A percentile compares a stretch with the other conserved stretches of the same genome.
phyloP scores from a whole-genome alignment of 2,113 vertebrate species.

The Rhea pennata region DNA sequence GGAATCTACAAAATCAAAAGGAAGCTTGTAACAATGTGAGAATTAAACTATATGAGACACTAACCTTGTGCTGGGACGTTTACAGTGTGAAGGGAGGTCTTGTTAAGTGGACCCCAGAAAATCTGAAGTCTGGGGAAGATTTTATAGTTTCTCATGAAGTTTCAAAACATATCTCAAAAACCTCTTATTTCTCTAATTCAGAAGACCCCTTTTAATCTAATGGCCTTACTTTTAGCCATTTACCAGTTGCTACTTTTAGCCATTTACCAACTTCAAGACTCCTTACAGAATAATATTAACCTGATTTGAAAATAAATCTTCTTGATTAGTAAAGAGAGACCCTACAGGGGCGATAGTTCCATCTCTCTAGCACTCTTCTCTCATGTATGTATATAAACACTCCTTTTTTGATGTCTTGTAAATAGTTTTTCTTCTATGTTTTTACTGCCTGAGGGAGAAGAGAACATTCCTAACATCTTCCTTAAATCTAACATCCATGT shows the following conservation, averaged over 20 bases:
- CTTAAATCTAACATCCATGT: background rate
- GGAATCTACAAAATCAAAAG: slow-evolving; percentile 27
- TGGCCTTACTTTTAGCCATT: background rate
- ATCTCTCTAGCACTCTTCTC: background rate
- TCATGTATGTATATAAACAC: background rate
- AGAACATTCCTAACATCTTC: background rate
- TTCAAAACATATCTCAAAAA: background rate
- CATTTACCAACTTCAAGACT: background rate
- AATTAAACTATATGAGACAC: background rate
- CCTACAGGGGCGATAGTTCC: background rate
- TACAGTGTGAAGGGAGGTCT: background rate
- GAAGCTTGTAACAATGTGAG: background rate
- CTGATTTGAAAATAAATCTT: background rate
- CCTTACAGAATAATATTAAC: background rate
- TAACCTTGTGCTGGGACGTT: background rate
- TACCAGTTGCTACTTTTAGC: background rate
- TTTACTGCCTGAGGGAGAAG: background rate
- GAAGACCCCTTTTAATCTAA: background rate
- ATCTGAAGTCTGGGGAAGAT: background rate
- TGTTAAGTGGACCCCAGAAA: background rate
- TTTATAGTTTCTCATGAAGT: background rate
- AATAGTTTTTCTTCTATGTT: background rate
- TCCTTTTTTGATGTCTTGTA: background rate
- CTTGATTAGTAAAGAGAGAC: background rate
- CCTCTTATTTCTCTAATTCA: background rate